Evolutionary conservation across 2,113 vertebrate species (phyloP).

Genomic region (Takifugu flavidus): DNA sequence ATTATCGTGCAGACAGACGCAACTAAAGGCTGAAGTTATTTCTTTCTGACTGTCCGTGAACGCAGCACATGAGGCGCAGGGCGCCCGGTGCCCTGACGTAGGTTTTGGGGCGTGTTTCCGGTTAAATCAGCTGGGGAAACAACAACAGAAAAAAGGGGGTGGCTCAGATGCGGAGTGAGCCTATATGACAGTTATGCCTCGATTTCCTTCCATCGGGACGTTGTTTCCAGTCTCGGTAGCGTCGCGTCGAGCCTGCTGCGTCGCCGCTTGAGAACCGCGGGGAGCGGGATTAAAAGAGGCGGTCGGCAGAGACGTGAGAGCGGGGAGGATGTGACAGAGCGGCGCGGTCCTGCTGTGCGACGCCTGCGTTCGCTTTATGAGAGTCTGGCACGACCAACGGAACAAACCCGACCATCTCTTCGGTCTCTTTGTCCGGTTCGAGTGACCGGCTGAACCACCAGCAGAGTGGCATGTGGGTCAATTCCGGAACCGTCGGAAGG

Average conservation of each 20-base stretch:
- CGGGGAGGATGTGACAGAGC: constrained; percentile 53
- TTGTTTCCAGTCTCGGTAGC: not conserved
- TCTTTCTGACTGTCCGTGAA: constrained; percentile 27
- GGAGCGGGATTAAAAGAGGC: constrained; percentile 4
- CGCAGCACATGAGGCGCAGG: constrained; percentile 32
- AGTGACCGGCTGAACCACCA: constrained; percentile 57
- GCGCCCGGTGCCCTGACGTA: constrained; percentile 60
- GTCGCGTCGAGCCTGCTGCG: not conserved
- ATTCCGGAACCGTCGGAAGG: constrained; percentile 78
- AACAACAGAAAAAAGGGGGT: constrained; percentile 64
- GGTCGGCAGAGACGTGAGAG: constrained; percentile 8
- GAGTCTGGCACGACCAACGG: constrained; percentile 24
- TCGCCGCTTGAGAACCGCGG: not conserved
- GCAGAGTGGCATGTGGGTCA: constrained; percentile 79
- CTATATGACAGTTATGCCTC: constrained; percentile 27
- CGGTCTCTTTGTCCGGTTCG: constrained; percentile 52
- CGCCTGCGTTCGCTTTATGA: constrained; percentile 16
- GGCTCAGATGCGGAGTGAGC: constrained; percentile 25
- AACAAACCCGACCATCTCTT: constrained; percentile 3
- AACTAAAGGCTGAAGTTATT: accelerated
- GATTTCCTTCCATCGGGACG: constrained; percentile 1
- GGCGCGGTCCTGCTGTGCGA: constrained; percentile 28
- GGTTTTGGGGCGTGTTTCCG: constrained; percentile 58
- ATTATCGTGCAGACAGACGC: not conserved
- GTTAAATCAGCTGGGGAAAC: constrained; percentile 74